phyloP scores from a whole-genome alignment of 2,797 vertebrate genomes.

The Octomys mimax region DNA sequence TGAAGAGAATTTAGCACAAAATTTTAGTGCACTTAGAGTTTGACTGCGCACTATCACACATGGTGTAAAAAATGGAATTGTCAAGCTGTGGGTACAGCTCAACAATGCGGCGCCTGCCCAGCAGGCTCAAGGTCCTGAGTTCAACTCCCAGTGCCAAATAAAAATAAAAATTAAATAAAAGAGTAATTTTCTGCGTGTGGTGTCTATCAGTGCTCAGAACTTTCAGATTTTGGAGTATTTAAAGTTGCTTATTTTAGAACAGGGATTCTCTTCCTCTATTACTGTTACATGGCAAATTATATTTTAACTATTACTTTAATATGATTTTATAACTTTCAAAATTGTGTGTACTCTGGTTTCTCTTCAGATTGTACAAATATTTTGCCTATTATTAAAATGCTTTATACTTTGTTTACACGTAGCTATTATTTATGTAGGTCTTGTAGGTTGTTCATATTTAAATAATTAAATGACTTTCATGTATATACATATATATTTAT shows the following conservation, averaged over 20 bases:
- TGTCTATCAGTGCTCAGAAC: background rate
- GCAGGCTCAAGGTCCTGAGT: too few relatives aligned
- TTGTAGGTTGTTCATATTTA: background rate
- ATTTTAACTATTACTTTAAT: background rate
- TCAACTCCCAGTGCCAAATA: too few relatives aligned
- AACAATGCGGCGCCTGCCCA: too few relatives aligned
- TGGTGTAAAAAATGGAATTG: background rate
- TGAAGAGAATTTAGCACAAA: background rate
- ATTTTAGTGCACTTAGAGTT: background rate
- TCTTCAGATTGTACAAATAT: too few relatives aligned
- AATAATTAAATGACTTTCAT: background rate
- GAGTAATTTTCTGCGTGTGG: background rate
- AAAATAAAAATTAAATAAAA: too few relatives aligned
- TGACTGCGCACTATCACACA: background rate
- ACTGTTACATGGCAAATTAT: constrained; percentile 13
- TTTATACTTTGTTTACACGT: background rate
- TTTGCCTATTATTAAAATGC: background rate
- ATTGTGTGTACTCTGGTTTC: background rate
- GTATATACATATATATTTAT: background rate
- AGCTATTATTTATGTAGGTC: background rate
- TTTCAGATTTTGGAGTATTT: background rate
- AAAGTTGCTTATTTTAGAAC: background rate
- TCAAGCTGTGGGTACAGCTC: too few relatives aligned
- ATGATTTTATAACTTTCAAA: background rate
- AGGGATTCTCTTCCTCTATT: background rate